Percentiles rank a stretch among this genome's conserved stretches.
These are phyloP conservation scores for Actinernus sp. DNA, from an alignment of 92 coral and sea anemone species.

Conservation along the genomic window DNA sequence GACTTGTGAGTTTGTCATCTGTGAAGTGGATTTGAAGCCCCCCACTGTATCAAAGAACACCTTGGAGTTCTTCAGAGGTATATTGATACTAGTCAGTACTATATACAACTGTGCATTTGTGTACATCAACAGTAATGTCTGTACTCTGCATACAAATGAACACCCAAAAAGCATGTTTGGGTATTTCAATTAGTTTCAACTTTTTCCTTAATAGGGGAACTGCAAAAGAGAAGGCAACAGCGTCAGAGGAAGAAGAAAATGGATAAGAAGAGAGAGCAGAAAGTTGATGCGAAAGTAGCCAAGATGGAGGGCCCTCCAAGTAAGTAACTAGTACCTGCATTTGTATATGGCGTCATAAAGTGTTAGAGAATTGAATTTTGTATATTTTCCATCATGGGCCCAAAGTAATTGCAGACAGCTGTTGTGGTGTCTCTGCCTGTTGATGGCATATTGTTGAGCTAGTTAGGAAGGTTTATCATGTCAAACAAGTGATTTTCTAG, in stretches of 20 bases:
- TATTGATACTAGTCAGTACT: background rate
- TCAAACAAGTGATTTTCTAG: too few species aligned
- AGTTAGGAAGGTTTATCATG: too few species aligned
- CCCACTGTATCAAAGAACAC: slow-evolving; percentile 79
- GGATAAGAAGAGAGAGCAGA: slow-evolving; percentile 87
- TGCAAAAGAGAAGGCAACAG: slow-evolving; percentile 80
- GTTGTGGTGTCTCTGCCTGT: too few species aligned
- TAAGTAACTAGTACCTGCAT: slow-evolving; percentile 16
- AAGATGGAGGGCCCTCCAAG: slow-evolving; percentile 30
- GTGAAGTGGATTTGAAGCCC: slow-evolving; percentile 89
- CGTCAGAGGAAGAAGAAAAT: slow-evolving; percentile 91
- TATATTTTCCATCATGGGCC: too few species aligned
- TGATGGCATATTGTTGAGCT: too few species aligned
- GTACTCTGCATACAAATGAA: too few species aligned
- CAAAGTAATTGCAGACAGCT: too few species aligned
- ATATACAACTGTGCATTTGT: too few species aligned
- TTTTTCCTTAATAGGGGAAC: slow-evolving; percentile 54
- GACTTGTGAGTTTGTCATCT: slow-evolving; percentile 94
- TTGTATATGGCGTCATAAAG: background rate
- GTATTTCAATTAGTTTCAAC: too few species aligned
- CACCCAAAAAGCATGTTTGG: too few species aligned
- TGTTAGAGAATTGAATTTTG: background rate
- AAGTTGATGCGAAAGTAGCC: slow-evolving; percentile 57
- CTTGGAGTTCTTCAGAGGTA: slow-evolving; percentile 90
- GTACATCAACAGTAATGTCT: too few species aligned